Evolutionary conservation across 2,797 vertebrate species (phyloP).

Genomic region (Octomys mimax): DNA sequence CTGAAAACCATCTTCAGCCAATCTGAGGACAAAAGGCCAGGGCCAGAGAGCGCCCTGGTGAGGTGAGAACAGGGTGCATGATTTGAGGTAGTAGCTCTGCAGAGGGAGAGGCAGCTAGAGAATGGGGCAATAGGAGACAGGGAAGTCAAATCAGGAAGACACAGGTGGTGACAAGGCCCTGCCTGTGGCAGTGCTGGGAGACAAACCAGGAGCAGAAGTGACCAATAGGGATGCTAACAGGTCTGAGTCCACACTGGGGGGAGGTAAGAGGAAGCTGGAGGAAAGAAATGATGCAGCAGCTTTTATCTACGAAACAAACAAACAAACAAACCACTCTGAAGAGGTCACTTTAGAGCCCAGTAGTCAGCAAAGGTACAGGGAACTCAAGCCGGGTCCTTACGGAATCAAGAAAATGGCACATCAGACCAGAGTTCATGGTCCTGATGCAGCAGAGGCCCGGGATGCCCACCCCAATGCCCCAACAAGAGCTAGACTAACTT

Average conservation of each 20-base stretch:
- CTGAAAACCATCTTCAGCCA: conserved; percentile 8
- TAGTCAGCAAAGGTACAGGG: neutral
- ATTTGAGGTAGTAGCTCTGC: neutral
- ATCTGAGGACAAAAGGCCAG: conserved; percentile 48
- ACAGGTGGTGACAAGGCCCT: neutral
- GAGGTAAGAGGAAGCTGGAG: neutral
- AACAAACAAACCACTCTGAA: neutral
- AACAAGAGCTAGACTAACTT: neutral
- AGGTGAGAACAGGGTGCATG: neutral
- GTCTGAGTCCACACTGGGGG: neutral
- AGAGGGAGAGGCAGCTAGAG: neutral
- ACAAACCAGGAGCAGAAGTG: conserved; percentile 29
- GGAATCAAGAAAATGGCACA: neutral
- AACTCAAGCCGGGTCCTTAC: neutral
- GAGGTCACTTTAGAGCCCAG: neutral
- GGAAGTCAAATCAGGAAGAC: neutral
- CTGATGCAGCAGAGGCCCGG: neutral
- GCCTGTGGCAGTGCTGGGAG: neutral
- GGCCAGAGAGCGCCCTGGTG: conserved; percentile 50
- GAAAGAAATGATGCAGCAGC: neutral
- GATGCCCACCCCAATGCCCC: neutral
- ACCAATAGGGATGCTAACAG: neutral
- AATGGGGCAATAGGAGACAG: neutral
- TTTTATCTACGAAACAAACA: neutral
- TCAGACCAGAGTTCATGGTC: neutral